Conservation (phyloP, 1,140 invertebrate species). For the Pseudobourletiella spinata region DNA sequence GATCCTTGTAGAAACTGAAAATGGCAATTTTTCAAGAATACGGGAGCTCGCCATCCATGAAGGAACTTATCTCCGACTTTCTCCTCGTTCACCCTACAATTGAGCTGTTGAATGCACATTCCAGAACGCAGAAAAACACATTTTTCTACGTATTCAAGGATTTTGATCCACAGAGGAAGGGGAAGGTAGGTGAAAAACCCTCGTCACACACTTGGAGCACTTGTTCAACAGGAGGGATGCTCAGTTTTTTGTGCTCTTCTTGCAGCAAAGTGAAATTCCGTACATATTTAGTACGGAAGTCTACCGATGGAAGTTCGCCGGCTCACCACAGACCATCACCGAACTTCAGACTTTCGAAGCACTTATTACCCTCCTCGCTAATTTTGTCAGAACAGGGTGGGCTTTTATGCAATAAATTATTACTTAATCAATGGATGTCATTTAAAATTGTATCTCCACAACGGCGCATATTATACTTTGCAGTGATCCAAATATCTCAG, state of each 20-base stretch:
- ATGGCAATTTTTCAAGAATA: conserved; percentile 28
- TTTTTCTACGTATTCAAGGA: conserved; percentile 35
- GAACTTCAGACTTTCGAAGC: conserved; percentile 28
- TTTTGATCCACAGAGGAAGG: conserved; percentile 27
- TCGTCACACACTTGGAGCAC: too few species aligned
- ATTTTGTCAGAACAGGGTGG: conserved; percentile 32
- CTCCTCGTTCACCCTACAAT: conserved; percentile 28
- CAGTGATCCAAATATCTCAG: conserved; percentile 31
- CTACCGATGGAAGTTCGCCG: conserved; percentile 29
- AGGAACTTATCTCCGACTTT: conserved; percentile 29
- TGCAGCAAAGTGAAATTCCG: conserved; percentile 30
- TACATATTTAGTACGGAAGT: conserved; percentile 32
- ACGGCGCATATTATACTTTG: too few species aligned
- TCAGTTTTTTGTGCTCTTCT: conserved; percentile 4
- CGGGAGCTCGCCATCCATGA: conserved; percentile 23
- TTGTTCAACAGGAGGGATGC: background rate
- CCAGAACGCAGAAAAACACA: conserved; percentile 28
- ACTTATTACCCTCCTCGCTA: conserved; percentile 26
- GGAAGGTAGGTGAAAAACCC: conserved; percentile 12
- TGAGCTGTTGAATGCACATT: conserved; percentile 29
- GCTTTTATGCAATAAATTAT: background rate
- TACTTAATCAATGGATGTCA: background rate
- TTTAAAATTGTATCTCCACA: too few species aligned
- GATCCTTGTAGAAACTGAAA: too few species aligned
- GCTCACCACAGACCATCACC: conserved; percentile 3